Evolutionary conservation across 2,888 invertebrate genomes (phyloP).

Genomic region (Eumacrocentrus americanus): DNA sequence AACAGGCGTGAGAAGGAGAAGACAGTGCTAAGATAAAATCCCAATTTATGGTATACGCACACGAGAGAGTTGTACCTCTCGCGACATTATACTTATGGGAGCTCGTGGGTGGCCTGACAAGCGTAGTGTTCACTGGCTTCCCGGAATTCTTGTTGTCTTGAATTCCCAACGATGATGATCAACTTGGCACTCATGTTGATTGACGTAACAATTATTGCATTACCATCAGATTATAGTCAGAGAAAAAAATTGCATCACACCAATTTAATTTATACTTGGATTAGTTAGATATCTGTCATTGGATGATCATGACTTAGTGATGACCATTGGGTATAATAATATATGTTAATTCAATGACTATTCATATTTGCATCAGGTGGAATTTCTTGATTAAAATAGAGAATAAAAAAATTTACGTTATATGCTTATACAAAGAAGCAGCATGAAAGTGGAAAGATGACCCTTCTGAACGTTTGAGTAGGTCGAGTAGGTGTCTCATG

Average conservation of each 20-base stretch:
- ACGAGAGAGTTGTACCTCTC: constrained; percentile 29
- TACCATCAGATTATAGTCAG: neutral
- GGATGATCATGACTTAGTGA: neutral
- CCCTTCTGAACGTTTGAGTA: no score
- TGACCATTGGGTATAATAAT: no score
- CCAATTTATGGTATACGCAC: constrained; percentile 57
- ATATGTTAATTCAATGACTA: neutral
- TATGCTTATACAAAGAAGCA: neutral
- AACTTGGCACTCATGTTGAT: neutral
- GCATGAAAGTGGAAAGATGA: neutral
- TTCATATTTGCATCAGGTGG: neutral
- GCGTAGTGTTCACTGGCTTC: constrained; percentile 44
- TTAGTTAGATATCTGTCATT: neutral
- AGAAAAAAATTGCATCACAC: no score
- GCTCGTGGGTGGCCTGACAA: constrained; percentile 58
- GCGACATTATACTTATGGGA: constrained; percentile 57
- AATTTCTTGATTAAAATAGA: neutral
- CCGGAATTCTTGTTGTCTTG: constrained; percentile 48
- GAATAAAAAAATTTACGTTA: neutral
- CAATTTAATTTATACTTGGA: neutral
- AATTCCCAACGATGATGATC: neutral
- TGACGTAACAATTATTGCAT: neutral
- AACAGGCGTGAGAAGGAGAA: constrained; percentile 44
- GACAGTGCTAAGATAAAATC: constrained; percentile 57
- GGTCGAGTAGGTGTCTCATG: constrained; percentile 48